Evolutionary conservation across 2,888 invertebrate genomes (phyloP).

Genomic region (Clusia tigrina): DNA sequence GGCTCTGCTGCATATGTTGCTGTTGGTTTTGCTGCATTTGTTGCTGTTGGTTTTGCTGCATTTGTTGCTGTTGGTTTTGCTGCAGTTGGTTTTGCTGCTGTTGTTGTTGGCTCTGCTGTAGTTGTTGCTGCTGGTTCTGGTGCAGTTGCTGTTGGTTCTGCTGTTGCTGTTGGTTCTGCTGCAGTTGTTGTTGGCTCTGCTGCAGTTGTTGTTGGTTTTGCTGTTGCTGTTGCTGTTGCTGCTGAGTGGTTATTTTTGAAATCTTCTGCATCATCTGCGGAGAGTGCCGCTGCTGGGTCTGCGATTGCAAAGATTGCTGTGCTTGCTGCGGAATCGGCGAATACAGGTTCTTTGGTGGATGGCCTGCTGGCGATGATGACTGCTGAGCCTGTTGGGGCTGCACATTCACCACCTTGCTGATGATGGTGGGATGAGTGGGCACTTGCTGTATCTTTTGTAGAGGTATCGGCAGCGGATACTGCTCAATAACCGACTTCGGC

Average conservation of each 20-base stretch:
- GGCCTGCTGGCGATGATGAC: slow-evolving; percentile 35
- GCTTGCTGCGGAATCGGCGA: slow-evolving; percentile 37
- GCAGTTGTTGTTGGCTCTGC: slow-evolving; percentile 35
- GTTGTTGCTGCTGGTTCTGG: slow-evolving; percentile 39
- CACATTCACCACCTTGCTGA: slow-evolving; percentile 59
- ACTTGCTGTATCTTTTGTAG: slow-evolving; percentile 54
- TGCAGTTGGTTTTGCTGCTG: too few relatives aligned
- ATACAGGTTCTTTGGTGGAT: slow-evolving; percentile 19
- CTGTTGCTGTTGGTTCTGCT: slow-evolving; percentile 39
- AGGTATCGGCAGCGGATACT: slow-evolving; percentile 48
- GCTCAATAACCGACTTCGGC: slow-evolving; percentile 61
- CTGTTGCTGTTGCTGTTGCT: slow-evolving; percentile 44
- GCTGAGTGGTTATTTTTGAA: slow-evolving; percentile 50
- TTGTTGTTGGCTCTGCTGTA: too few relatives aligned
- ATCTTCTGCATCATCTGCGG: slow-evolving; percentile 54
- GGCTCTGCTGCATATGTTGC: slow-evolving; percentile 42
- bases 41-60: slow-evolving; percentile 50
- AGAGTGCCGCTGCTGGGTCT: slow-evolving; percentile 44
- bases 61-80: slow-evolving; percentile 41
- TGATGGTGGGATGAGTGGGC: slow-evolving; percentile 55
- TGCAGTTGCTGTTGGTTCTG: slow-evolving; percentile 35
- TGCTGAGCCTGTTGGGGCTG: slow-evolving; percentile 58
- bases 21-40: slow-evolving; percentile 59
- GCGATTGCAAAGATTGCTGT: slow-evolving; percentile 33
- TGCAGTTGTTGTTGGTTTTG: slow-evolving; percentile 34